These are phyloP conservation scores for Leptinotarsa haldemani DNA, from an alignment of 2,888 invertebrate species.

Conservation along the genomic window DNA sequence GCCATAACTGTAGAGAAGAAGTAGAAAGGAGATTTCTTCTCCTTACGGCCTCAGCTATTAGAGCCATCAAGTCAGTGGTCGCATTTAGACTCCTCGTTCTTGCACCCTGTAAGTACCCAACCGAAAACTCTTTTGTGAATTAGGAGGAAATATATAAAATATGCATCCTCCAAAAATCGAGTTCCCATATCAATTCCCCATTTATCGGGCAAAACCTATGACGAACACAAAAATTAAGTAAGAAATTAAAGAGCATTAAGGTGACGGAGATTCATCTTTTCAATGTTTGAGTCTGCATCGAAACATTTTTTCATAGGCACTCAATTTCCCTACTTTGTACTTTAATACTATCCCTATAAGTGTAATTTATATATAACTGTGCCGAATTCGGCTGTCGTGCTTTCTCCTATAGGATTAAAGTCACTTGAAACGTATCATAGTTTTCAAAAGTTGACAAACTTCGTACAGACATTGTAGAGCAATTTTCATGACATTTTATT, in stretches of 20 bases:
- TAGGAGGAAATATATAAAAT: neutral
- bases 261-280: constrained; percentile 17
- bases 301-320: constrained; percentile 17
- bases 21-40: too few species aligned
- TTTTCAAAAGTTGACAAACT: neutral
- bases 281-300: constrained; percentile 12
- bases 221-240: constrained; percentile 47
- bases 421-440: neutral
- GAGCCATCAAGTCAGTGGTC: too few species aligned
- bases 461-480: too few species aligned
- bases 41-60: too few species aligned
- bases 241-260: constrained; percentile 29
- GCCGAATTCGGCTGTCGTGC: neutral
- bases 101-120: neutral
- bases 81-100: too few species aligned
- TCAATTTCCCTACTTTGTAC: constrained; percentile 21
- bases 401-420: neutral
- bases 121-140: neutral
- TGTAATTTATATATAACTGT: neutral
- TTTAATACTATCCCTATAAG: constrained; percentile 9
- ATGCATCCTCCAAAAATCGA: constrained; percentile 14
- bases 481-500: too few species aligned
- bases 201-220: constrained; percentile 13
- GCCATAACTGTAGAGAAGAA: too few species aligned
- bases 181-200: neutral